phyloP scores from a whole-genome alignment of 2,113 vertebrate species.

The Pantherophis guttatus region DNA sequence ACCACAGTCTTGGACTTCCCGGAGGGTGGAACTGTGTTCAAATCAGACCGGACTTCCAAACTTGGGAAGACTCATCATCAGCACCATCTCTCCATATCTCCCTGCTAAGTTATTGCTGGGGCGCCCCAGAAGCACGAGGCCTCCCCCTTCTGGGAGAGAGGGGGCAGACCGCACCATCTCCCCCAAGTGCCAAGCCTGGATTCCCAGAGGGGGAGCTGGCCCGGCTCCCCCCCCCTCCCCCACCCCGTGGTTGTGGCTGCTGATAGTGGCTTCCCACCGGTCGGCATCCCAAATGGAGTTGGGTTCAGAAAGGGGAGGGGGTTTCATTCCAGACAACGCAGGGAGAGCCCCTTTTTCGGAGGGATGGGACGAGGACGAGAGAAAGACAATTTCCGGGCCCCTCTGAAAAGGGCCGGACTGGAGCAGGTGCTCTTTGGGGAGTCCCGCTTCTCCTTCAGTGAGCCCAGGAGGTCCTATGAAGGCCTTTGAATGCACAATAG shows the following conservation, averaged over 20 bases:
- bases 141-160: neutral
- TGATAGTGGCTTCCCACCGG: neutral
- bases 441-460: too few relatives aligned
- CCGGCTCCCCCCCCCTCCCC: neutral
- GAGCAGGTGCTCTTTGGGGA: neutral
- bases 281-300: fast-evolving
- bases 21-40: neutral
- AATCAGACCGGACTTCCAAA: neutral
- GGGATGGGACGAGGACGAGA: neutral
- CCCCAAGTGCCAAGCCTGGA: neutral
- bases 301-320: neutral
- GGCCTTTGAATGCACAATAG: neutral
- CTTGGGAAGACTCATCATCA: neutral
- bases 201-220: neutral
- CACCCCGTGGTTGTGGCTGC: neutral
- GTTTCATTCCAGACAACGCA: neutral
- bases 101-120: neutral
- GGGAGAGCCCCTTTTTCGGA: neutral
- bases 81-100: neutral
- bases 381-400: fast-evolving
- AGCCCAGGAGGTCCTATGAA: fast-evolving
- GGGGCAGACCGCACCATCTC: neutral
- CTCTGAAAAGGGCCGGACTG: neutral
- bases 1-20: neutral
- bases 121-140: neutral